Evolutionary conservation across 2,888 invertebrate species (phyloP).

Genomic region (Agrotis puta): DNA sequence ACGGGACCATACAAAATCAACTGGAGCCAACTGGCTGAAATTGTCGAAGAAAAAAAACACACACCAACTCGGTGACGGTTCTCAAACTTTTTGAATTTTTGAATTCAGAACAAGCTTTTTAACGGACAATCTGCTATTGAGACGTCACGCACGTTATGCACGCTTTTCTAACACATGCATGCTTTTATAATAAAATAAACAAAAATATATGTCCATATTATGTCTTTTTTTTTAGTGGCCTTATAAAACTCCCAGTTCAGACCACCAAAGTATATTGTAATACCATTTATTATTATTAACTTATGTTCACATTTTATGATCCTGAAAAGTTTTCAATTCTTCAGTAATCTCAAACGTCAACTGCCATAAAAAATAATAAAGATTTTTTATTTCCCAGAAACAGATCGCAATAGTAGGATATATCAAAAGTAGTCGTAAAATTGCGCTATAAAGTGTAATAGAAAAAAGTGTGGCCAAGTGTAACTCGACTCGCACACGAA

Average conservation of each 20-base stretch:
- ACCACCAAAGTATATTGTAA: no score
- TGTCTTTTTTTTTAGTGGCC: no score
- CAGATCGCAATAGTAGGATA: constrained; percentile 27
- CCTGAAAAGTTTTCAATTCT: constrained; percentile 2
- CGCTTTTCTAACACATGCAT: no score
- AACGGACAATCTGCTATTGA: background rate
- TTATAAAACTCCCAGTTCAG: no score
- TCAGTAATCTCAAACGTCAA: constrained; percentile 11
- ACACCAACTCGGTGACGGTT: constrained; percentile 8
- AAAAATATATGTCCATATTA: no score
- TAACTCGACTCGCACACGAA: no score
- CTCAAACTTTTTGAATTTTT: constrained; percentile 8
- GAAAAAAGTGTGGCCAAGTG: constrained; percentile 1
- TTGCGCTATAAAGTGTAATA: constrained; percentile 40
- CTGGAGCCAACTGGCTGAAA: constrained; percentile 39
- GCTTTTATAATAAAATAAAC: no score
- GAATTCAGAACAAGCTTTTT: background rate
- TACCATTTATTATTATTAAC: background rate
- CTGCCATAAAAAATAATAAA: constrained; percentile 27
- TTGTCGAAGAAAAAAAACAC: constrained; percentile 9
- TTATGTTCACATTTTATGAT: constrained; percentile 4
- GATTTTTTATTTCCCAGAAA: constrained; percentile 9
- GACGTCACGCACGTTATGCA: no score
- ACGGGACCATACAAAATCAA: constrained; percentile 22
- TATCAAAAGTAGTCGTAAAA: constrained; percentile 35